These are phyloP conservation scores for Masticophis lateralis DNA, from an alignment of 2,797 vertebrate genomes.

Conservation along the genomic window DNA sequence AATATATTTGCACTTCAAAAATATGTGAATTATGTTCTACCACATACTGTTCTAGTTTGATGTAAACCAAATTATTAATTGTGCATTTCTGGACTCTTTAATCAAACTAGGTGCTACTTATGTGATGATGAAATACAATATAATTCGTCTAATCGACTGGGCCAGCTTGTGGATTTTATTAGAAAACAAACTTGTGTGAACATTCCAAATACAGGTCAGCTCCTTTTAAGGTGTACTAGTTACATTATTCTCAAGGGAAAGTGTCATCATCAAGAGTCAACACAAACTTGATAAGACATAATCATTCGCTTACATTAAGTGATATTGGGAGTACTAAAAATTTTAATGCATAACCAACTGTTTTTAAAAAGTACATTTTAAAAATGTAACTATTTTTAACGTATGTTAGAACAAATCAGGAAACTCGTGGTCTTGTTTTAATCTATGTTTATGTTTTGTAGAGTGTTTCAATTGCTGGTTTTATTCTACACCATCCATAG, in stretches of 20 bases:
- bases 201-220: conserved; percentile 73
- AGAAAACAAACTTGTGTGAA: conserved; percentile 75
- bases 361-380: background rate
- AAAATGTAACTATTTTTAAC: background rate
- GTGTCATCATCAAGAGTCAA: background rate
- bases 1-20: background rate
- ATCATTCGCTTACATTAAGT: background rate
- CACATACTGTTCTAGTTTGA: background rate
- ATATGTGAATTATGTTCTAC: background rate
- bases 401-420: background rate
- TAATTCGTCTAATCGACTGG: conserved; percentile 78
- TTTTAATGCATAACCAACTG: background rate
- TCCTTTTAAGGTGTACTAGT: background rate
- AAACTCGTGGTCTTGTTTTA: background rate
- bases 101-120: conserved; percentile 83
- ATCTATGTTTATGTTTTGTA: background rate
- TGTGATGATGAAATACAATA: conserved; percentile 87
- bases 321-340: background rate
- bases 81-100: background rate
- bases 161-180: conserved; percentile 83
- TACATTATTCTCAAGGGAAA: background rate
- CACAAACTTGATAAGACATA: background rate
- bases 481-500: background rate
- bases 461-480: background rate
- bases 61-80: background rate